Conservation (phyloP, 2,888 invertebrate genomes). For the Aquatica leii region DNA sequence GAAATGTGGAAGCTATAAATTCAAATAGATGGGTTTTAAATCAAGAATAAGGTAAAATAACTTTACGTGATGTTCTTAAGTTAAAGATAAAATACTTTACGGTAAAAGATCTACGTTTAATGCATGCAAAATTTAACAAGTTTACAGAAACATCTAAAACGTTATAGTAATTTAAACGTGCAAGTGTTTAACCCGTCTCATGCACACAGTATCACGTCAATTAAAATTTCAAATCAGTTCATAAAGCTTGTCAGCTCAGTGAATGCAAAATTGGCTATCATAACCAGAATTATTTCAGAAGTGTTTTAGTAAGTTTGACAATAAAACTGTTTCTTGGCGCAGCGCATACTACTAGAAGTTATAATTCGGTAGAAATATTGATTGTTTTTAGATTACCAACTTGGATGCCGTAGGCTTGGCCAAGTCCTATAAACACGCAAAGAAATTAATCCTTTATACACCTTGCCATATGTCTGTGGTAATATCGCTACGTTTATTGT, state of each 20-base stretch:
- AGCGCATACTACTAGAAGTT: conserved; percentile 41
- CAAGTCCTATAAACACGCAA: conserved; percentile 40
- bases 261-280: conserved; percentile 35
- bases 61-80: conserved; percentile 10
- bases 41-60: conserved; percentile 10
- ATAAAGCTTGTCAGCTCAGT: conserved; percentile 36
- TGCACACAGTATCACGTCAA: conserved; percentile 38
- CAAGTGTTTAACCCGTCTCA: conserved; percentile 28
- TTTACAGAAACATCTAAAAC: conserved; percentile 5
- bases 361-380: conserved; percentile 38
- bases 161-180: conserved; percentile 24
- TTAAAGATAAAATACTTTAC: conserved; percentile 10
- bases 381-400: conserved; percentile 39
- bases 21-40: conserved; percentile 2
- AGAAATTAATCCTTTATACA: conserved; percentile 40
- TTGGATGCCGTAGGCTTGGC: conserved; percentile 41
- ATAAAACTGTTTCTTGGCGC: conserved; percentile 45
- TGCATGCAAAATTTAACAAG: conserved; percentile 5
- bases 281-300: conserved; percentile 40
- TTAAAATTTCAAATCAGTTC: conserved; percentile 43
- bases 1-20: neutral
- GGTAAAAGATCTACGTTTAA: conserved; percentile 9
- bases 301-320: conserved; percentile 41
- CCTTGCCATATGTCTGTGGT: conserved; percentile 28
- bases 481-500: conserved; percentile 20